These are phyloP conservation scores for Cataglyphis albicans DNA, from an alignment of 2,888 invertebrate genomes.

Conservation along the genomic window DNA sequence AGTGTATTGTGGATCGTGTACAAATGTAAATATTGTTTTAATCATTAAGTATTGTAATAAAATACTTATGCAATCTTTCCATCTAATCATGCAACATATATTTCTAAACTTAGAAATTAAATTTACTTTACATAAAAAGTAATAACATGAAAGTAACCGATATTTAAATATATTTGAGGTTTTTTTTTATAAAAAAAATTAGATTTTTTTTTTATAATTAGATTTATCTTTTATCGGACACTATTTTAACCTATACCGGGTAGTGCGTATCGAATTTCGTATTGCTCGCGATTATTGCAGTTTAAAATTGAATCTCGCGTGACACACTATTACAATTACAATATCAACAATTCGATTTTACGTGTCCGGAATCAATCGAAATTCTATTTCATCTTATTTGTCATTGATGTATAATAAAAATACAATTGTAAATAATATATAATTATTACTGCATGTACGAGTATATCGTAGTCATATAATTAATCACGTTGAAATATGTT, in stretches of 20 bases:
- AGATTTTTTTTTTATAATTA: not conserved
- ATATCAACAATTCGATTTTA: not conserved
- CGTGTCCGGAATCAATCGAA: not conserved
- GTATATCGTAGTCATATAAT: not conserved
- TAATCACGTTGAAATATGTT: not conserved
- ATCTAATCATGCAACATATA: constrained; percentile 12
- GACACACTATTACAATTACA: not conserved
- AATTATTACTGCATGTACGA: too few relatives aligned
- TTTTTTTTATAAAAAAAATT: not conserved
- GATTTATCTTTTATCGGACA: not conserved
- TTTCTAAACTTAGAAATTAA: not conserved
- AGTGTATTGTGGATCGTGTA: constrained; percentile 79
- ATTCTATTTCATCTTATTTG: not conserved
- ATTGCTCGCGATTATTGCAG: not conserved
- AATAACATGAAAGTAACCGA: not conserved
- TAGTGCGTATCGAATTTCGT: not conserved
- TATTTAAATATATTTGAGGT: not conserved
- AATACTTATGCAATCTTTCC: constrained; percentile 54
- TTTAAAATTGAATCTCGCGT: not conserved
- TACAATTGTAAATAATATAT: not conserved
- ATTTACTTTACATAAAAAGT: not conserved
- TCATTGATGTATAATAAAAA: not conserved
- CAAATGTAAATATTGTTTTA: constrained; percentile 83
- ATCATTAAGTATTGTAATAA: constrained; percentile 79
- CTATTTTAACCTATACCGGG: too few relatives aligned